phyloP scores from a whole-genome alignment of 2,113 vertebrate genomes.

The Cynopterus brachyotis region DNA sequence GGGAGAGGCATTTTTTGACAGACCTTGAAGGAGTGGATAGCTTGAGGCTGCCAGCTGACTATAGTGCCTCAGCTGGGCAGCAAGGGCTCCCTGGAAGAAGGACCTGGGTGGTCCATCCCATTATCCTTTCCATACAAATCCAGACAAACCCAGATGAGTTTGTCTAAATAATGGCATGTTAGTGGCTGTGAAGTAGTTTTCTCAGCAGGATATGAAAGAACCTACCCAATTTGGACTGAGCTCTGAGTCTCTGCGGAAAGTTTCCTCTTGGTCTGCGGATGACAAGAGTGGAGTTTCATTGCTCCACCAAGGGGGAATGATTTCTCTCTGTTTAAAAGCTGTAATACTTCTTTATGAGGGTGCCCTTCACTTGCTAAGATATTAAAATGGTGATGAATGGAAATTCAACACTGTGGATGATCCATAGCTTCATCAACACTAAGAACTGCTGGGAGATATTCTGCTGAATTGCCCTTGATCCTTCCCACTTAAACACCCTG shows the following conservation, averaged over 20 bases:
- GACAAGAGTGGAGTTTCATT: neutral
- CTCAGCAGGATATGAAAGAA: slow-evolving; percentile 10
- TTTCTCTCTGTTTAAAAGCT: slow-evolving; percentile 14
- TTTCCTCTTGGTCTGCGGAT: slow-evolving; percentile 16
- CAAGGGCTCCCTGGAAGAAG: neutral
- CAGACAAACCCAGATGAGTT: neutral
- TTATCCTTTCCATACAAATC: too few relatives aligned
- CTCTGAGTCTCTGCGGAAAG: slow-evolving; percentile 32
- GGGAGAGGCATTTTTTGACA: neutral
- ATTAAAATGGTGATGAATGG: slow-evolving; percentile 61
- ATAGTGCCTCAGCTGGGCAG: neutral
- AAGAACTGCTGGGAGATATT: neutral
- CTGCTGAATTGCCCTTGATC: neutral
- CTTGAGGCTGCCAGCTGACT: neutral
- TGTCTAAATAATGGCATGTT: neutral
- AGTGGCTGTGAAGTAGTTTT: neutral
- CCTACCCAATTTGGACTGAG: neutral
- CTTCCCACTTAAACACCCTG: neutral
- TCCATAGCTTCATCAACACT: neutral
- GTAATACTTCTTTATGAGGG: neutral
- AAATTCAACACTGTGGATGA: neutral
- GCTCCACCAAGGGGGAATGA: neutral
- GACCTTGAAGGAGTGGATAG: neutral
- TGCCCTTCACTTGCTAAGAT: slow-evolving; percentile 56
- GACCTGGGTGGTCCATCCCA: neutral